Conservation (phyloP, 2,888 invertebrate species). For the Agrotis clavis region DNA sequence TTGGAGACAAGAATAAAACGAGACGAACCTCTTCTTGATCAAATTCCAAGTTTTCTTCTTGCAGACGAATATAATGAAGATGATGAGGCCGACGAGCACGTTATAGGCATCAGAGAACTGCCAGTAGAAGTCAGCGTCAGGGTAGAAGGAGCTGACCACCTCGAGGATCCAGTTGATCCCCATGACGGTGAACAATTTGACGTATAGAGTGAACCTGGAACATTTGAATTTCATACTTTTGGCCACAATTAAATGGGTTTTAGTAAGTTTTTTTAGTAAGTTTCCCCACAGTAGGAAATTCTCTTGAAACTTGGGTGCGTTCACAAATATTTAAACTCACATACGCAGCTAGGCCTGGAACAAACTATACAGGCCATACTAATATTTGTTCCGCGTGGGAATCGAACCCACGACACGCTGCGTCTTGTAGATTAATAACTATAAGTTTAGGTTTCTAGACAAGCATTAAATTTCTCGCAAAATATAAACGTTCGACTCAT, state of each 20-base stretch:
- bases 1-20: slow-evolving; percentile 33
- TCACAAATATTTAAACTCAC: no score
- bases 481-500: no score
- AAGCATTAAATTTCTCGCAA: no score
- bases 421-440: no score
- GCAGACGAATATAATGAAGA: slow-evolving; percentile 94
- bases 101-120: slow-evolving; percentile 93
- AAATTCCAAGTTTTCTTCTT: slow-evolving; percentile 92
- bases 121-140: slow-evolving; percentile 89
- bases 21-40: slow-evolving; percentile 91
- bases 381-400: no score
- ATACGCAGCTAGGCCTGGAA: no score
- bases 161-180: slow-evolving; percentile 95
- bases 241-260: slow-evolving; percentile 51
- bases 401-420: no score
- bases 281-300: no score
- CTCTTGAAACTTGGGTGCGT: no score
- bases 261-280: background rate
- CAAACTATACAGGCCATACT: no score
- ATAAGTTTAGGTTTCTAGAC: no score
- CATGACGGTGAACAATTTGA: slow-evolving; percentile 94
- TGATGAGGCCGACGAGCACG: slow-evolving; percentile 93
- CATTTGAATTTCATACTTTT: slow-evolving; percentile 51
- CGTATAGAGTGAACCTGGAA: slow-evolving; percentile 93
- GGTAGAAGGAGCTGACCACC: slow-evolving; percentile 92